phyloP scores from a whole-genome alignment of 2,113 vertebrate genomes.

The Tringa solitaria region DNA sequence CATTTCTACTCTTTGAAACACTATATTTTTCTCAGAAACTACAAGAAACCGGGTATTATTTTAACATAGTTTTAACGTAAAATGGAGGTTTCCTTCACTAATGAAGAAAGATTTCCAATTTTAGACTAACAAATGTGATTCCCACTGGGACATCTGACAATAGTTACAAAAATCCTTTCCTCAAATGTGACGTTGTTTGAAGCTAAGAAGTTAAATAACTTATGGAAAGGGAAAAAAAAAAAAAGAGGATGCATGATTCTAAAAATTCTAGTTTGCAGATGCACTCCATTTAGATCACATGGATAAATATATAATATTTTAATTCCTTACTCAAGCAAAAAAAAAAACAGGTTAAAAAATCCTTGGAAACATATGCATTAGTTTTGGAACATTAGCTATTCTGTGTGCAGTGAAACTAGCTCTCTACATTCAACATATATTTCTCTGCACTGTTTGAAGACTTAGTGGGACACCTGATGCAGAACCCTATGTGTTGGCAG shows the following conservation, averaged over 20 bases:
- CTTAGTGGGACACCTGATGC: neutral
- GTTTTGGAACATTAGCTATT: neutral
- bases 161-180: neutral
- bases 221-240: neutral
- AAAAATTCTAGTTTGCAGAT: neutral
- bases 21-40: neutral
- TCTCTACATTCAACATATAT: neutral
- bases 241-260: neutral
- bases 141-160: neutral
- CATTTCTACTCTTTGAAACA: neutral
- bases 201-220: neutral
- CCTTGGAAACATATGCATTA: neutral
- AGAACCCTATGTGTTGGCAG: neutral
- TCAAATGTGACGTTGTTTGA: neutral
- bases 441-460: neutral
- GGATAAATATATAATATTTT: neutral
- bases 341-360: neutral
- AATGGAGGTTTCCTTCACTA: neutral
- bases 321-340: neutral
- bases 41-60: neutral
- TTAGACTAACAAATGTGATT: neutral
- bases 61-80: neutral
- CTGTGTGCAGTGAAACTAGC: neutral
- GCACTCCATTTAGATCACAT: neutral
- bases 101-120: neutral